Evolutionary conservation across 2,888 invertebrate genomes (phyloP), one percentile per base, ranked within the genome.

Genomic region (Antitype chi): DNA sequence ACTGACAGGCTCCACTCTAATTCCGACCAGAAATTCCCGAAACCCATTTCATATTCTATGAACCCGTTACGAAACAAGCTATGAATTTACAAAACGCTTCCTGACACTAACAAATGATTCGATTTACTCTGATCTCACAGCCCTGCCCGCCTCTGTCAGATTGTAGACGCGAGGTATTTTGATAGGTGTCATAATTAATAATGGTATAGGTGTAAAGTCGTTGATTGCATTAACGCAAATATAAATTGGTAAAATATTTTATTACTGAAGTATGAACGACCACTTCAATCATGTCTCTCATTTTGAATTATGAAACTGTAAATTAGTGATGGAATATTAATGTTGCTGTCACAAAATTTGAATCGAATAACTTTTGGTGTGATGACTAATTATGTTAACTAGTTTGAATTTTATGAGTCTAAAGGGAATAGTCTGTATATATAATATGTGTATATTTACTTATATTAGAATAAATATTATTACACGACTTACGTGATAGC

Each of bases 121-220:
- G 73, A 85, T 83, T 85, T 77, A 38, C 53, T 38, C 43, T 55
- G 52, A 76, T 74, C 71, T 32, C 82, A 72, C 85, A 83, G 64
- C 83, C 83, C 88, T 89, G 57, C 60, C 28, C 53, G 72, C 63
- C 32, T 84, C 55, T 53, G 86, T 85, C 91, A 88, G 89, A 91
- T 91, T 90, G 90, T 92, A 91, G 92, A 93, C 90, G 92, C 92
- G 91, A 72, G 91, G 89, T 85, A 77, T 84, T 84, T 75, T 70
- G 70, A 78, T 77, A 66, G 71, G 86, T 85, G 80, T 88, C 90
- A 92, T 93, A 92, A 94, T 94, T 92, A 93, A 93, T 92, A 93
- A 93, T 93, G 91, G 91, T 92, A 90, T 89, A 89, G 88, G 88
- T 90, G 88, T 88, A 87, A 85, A 86, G 80, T 80, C 74, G 82